These are phyloP conservation scores for Genyomyrus donnyi DNA, from an alignment of 2,113 vertebrate genomes.

Conservation along the genomic window DNA sequence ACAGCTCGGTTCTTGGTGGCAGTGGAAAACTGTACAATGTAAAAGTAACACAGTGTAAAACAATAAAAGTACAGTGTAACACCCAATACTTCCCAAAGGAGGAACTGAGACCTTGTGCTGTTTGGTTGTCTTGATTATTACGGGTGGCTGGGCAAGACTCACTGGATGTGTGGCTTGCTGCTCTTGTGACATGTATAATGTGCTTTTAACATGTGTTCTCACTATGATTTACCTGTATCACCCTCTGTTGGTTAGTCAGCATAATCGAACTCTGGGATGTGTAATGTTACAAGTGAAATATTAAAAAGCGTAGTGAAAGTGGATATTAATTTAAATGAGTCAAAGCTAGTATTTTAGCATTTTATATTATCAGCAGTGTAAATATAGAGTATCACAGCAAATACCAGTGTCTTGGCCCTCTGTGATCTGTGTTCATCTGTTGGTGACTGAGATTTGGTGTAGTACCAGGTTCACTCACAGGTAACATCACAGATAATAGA, in stretches of 20 bases:
- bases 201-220: background rate
- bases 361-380: background rate
- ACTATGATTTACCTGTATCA: background rate
- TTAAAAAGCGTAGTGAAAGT: background rate
- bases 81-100: background rate
- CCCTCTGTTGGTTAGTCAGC: background rate
- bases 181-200: background rate
- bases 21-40: background rate
- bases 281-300: background rate
- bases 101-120: background rate
- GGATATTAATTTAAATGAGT: background rate
- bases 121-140: background rate
- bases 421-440: background rate
- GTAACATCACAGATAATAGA: background rate
- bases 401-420: background rate
- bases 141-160: background rate
- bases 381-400: background rate
- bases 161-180: background rate
- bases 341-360: background rate
- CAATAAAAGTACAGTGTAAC: background rate
- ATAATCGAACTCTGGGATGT: background rate
- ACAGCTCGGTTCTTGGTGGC: too few species aligned
- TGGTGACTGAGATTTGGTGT: background rate
- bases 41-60: too few species aligned
- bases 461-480: background rate